These are phyloP conservation scores for Melanerpes formicivorus DNA, from an alignment of 2,113 vertebrate genomes.

Conservation along the genomic window DNA sequence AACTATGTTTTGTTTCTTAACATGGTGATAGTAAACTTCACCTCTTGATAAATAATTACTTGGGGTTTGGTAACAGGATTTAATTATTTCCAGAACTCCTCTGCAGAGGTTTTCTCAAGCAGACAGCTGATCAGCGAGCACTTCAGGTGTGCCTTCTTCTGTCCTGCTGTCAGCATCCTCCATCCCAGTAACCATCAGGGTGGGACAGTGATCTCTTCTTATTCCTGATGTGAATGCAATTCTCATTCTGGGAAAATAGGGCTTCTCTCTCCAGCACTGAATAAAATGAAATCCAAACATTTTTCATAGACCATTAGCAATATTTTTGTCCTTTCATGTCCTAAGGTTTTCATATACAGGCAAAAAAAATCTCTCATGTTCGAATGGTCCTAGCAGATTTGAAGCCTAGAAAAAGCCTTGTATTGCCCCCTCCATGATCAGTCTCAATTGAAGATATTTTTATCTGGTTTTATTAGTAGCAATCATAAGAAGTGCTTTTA, in stretches of 20 bases:
- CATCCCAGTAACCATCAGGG: not conserved
- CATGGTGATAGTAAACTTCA: not conserved
- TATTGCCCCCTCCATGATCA: not conserved
- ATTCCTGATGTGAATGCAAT: fast-evolving
- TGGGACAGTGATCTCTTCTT: not conserved
- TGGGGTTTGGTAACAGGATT: not conserved
- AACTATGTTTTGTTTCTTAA: not conserved
- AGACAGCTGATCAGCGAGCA: not conserved
- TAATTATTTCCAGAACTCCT: not conserved
- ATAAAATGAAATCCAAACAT: not conserved
- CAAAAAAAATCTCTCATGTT: not conserved
- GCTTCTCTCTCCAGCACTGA: not conserved
- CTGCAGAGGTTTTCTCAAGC: not conserved
- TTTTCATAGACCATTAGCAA: not conserved
- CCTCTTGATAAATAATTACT: not conserved
- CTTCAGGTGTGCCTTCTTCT: not conserved
- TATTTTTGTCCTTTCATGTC: not conserved
- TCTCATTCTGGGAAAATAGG: not conserved
- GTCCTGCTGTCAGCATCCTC: not conserved
- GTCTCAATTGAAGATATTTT: not conserved
- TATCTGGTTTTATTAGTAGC: not conserved
- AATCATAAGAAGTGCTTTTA: not conserved
- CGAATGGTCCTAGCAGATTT: not conserved
- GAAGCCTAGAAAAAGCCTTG: not conserved
- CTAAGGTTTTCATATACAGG: not conserved